Evolutionary conservation across 2,888 invertebrate genomes (phyloP).

Genomic region (Hemaris fuciformis): DNA sequence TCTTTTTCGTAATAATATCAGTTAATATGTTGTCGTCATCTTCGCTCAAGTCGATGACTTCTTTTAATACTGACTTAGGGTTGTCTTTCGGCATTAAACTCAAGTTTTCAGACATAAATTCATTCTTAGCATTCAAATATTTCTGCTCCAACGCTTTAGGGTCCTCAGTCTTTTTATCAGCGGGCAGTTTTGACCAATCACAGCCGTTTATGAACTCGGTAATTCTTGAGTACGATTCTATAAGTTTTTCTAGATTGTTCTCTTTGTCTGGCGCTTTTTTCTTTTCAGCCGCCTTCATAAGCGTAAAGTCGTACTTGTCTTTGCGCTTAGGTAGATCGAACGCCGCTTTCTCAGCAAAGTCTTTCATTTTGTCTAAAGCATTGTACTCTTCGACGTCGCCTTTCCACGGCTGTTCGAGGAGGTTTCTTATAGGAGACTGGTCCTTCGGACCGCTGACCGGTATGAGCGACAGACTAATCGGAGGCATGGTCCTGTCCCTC

Average conservation of each 20-base stretch:
- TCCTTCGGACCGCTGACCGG: conserved; percentile 69
- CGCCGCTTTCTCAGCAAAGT: conserved; percentile 75
- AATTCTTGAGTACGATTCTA: conserved; percentile 74
- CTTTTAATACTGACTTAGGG: conserved; percentile 57
- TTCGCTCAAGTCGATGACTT: conserved; percentile 69
- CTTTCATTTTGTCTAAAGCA: conserved; percentile 77
- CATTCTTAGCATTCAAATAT: conserved; percentile 75
- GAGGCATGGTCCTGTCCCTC: conserved; percentile 70
- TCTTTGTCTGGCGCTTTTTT: conserved; percentile 56
- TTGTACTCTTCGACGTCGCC: conserved; percentile 70
- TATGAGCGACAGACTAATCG: conserved; percentile 73
- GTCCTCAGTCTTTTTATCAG: conserved; percentile 57
- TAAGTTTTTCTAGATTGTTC: conserved; percentile 66
- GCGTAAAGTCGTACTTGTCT: conserved; percentile 38
- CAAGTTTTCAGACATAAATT: conserved; percentile 73
- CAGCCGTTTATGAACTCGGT: conserved; percentile 76
- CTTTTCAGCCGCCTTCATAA: conserved; percentile 43
- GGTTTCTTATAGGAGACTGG: conserved; percentile 60
- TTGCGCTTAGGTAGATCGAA: conserved; percentile 71
- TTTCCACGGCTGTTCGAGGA: conserved; percentile 61
- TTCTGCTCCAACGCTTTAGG: conserved; percentile 66
- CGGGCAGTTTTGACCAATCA: conserved; percentile 67
- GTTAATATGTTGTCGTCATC: conserved; percentile 59
- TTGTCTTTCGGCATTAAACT: conserved; percentile 69
- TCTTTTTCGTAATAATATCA: conserved; percentile 62